Evolutionary conservation across 2,888 invertebrate species (phyloP).

Genomic region (Cinara cedri): DNA sequence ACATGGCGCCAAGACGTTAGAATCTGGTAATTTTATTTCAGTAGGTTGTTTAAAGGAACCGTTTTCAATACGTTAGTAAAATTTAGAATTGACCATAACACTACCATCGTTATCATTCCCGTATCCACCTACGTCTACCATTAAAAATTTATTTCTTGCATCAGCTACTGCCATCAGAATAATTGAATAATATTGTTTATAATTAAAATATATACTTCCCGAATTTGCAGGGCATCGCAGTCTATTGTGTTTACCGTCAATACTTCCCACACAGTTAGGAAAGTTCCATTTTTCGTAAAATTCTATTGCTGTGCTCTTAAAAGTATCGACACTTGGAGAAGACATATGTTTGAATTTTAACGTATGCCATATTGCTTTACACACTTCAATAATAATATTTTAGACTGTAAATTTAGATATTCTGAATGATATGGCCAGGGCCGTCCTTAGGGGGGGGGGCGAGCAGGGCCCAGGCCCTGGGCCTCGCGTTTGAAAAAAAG

Average conservation of each 20-base stretch:
- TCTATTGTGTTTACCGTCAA: no score
- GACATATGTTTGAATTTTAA: conserved; percentile 59
- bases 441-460: no score
- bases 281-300: no score
- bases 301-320: conserved; percentile 59
- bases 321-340: conserved; percentile 58
- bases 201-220: conserved; percentile 60
- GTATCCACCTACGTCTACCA: conserved; percentile 57
- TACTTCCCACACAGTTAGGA: no score
- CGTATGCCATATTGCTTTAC: conserved; percentile 59
- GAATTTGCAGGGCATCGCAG: conserved; percentile 60
- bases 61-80: conserved; percentile 36
- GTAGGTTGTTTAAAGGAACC: conserved; percentile 13
- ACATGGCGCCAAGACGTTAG: conserved; percentile 21
- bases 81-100: conserved; percentile 38
- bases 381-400: conserved; percentile 59
- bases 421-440: conserved; percentile 58
- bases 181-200: conserved; percentile 37
- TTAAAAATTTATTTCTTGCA: conserved; percentile 37
- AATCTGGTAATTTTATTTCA: conserved; percentile 40
- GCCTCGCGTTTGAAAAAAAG: neutral
- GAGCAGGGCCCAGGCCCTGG: no score
- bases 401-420: conserved; percentile 59
- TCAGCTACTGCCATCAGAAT: conserved; percentile 18
- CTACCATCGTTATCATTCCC: conserved; percentile 61